phyloP scores from a whole-genome alignment of 1,140 invertebrate genomes.

The Reticulitermes speratus region DNA sequence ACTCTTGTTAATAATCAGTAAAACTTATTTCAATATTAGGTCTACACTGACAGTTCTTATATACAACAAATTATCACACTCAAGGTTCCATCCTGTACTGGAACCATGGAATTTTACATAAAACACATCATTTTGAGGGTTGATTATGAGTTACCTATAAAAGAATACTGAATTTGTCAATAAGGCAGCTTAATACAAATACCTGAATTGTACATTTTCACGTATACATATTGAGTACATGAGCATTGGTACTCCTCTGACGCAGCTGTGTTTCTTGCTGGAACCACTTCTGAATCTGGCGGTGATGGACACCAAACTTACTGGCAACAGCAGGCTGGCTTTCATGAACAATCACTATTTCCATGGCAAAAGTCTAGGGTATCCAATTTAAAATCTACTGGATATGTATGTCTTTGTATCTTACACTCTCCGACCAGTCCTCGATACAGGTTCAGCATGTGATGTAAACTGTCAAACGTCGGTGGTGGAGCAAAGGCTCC shows the following conservation, averaged over 20 bases:
- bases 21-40: too few species aligned
- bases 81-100: too few species aligned
- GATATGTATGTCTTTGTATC: constrained; percentile 42
- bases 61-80: too few species aligned
- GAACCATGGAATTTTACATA: too few species aligned
- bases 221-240: not conserved
- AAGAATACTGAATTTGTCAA: not conserved
- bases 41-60: too few species aligned
- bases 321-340: not conserved
- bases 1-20: too few species aligned
- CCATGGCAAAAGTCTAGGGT: not conserved
- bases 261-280: not conserved
- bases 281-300: not conserved
- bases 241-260: not conserved
- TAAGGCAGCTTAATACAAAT: not conserved
- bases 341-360: not conserved
- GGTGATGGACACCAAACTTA: not conserved
- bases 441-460: not conserved
- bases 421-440: constrained; percentile 22
- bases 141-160: not conserved
- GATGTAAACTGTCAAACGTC: not conserved
- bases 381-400: constrained; percentile 54
- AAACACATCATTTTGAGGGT: not conserved
- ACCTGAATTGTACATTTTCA: not conserved
- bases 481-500: not conserved